Percentiles rank a stretch among this genome's conserved stretches.
Evolutionary conservation across 2,888 invertebrate genomes (phyloP).

Genomic region (Aplocera efformata): DNA sequence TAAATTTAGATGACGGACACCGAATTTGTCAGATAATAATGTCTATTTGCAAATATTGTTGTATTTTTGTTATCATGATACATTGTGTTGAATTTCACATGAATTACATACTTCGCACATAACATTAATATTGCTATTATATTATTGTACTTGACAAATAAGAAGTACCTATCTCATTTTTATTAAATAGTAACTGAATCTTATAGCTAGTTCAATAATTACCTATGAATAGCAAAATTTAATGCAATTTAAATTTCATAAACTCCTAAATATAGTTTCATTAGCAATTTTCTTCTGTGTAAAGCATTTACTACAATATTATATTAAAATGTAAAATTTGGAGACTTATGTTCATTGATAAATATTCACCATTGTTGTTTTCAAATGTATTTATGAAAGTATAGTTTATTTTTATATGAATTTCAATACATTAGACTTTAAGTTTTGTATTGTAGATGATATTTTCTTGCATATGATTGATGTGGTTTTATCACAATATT

Average conservation of each 20-base stretch:
- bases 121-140: neutral
- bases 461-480: too few species aligned
- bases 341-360: too few species aligned
- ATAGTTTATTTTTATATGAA: constrained; percentile 22
- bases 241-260: neutral
- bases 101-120: too few species aligned
- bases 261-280: constrained; percentile 1
- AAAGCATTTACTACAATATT: too few species aligned
- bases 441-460: neutral
- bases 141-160: neutral
- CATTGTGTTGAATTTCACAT: constrained; percentile 41
- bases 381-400: neutral
- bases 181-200: too few species aligned
- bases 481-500: neutral
- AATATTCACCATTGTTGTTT: neutral
- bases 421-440: neutral
- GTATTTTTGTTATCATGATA: constrained; percentile 36
- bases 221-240: too few species aligned
- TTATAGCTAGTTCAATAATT: too few species aligned
- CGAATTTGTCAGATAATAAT: constrained; percentile 24
- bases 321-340: too few species aligned
- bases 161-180: neutral
- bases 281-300: too few species aligned
- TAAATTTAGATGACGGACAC: constrained; percentile 10
- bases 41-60: constrained; percentile 19